Evolutionary conservation across 1,140 invertebrate genomes (phyloP).

Genomic region (Chymomyza costata): DNA sequence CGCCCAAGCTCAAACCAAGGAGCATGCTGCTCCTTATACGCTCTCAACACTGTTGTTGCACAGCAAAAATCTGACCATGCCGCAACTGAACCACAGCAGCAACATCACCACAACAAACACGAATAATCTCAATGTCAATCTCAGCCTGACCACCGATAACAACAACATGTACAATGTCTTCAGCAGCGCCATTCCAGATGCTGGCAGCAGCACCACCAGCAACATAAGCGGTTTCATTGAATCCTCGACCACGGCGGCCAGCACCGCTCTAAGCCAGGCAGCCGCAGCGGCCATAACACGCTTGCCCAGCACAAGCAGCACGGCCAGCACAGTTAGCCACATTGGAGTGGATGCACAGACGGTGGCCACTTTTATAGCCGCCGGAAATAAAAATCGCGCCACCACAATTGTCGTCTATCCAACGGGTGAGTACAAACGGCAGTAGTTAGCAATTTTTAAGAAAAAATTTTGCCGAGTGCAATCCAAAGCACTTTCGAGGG

Average conservation of each 20-base stretch:
- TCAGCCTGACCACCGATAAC: not conserved
- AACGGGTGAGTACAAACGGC: conserved; percentile 62
- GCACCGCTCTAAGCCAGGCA: conserved; percentile 35
- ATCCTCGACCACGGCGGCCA: conserved; percentile 51
- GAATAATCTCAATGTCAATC: not conserved
- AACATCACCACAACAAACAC: conserved; percentile 15
- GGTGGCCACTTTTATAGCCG: conserved; percentile 58
- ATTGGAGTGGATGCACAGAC: conserved; percentile 24
- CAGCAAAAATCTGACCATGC: conserved; percentile 26
- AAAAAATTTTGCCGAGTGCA: too few species aligned
- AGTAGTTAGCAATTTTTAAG: too few species aligned
- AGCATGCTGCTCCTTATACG: conserved; percentile 10
- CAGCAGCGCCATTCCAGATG: conserved; percentile 16
- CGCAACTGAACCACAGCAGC: conserved; percentile 19
- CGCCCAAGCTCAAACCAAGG: too few species aligned
- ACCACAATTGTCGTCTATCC: conserved; percentile 69
- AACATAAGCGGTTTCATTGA: conserved; percentile 57
- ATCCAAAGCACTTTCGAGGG: too few species aligned
- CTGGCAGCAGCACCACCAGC: conserved; percentile 3
- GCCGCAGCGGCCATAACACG: conserved; percentile 34
- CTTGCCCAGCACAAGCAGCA: conserved; percentile 27
- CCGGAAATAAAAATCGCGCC: conserved; percentile 65
- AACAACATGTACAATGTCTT: conserved; percentile 34
- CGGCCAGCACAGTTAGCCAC: conserved; percentile 30
- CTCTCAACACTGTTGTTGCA: conserved; percentile 40